phyloP scores from a whole-genome alignment of 2,888 invertebrate genomes.

The Neoaliturus tenellus region DNA sequence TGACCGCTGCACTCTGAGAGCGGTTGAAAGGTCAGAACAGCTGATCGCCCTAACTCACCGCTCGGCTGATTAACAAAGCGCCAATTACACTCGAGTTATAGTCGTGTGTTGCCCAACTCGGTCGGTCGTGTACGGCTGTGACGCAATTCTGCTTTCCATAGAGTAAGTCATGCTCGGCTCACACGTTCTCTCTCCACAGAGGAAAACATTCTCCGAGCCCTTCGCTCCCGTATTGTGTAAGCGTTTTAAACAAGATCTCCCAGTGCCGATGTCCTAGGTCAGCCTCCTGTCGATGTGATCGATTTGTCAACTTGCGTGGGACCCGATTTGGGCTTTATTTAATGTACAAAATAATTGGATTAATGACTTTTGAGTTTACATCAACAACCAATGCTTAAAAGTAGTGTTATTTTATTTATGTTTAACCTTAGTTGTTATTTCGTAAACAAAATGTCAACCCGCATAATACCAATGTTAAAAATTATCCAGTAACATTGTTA shows the following conservation, averaged over 20 bases:
- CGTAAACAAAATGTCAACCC: too few species aligned
- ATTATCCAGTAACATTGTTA: too few species aligned
- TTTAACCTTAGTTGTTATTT: too few species aligned
- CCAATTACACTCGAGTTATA: constrained; percentile 40
- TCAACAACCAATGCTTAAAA: too few species aligned
- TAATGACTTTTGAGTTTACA: too few species aligned
- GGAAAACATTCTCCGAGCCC: neutral
- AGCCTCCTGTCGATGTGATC: too few species aligned
- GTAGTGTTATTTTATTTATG: too few species aligned
- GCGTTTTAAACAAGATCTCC: neutral
- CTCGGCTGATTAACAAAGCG: constrained; percentile 36
- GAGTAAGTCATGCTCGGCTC: constrained; percentile 35
- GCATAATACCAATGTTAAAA: too few species aligned
- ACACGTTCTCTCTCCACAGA: constrained; percentile 28
- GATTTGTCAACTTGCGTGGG: too few species aligned
- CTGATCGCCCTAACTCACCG: constrained; percentile 16
- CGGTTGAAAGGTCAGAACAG: constrained; percentile 34
- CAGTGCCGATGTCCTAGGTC: too few species aligned
- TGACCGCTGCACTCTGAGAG: constrained; percentile 6
- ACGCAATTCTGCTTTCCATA: constrained; percentile 35
- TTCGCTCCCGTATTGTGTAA: neutral
- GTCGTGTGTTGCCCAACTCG: constrained; percentile 37
- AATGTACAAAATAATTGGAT: too few species aligned
- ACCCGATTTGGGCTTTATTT: too few species aligned
- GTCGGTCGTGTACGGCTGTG: constrained; percentile 43